These are phyloP conservation scores for Ctenopoma kingsleyae DNA, from an alignment of 2,797 vertebrate species.

Conservation along the genomic window DNA sequence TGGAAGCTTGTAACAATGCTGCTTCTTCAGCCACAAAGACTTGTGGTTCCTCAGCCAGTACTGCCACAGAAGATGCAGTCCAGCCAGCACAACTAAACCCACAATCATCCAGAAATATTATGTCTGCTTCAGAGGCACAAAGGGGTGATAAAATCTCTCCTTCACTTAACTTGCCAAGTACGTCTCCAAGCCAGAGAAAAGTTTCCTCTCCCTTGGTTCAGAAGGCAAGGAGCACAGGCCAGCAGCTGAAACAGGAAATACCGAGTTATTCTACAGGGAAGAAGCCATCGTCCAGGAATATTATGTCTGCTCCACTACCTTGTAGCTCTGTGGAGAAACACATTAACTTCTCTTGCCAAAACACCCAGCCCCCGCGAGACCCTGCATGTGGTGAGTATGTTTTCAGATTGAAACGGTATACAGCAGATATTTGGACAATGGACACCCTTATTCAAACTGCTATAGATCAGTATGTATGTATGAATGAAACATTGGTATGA, in stretches of 20 bases:
- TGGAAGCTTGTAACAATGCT: conserved; percentile 21
- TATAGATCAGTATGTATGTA: background rate
- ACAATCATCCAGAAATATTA: conserved; percentile 26
- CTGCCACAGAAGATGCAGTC: conserved; percentile 19
- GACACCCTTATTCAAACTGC: background rate
- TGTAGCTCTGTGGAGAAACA: conserved; percentile 64
- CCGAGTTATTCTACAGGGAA: conserved; percentile 31
- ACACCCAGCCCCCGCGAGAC: conserved; percentile 36
- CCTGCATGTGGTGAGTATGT: conserved; percentile 78
- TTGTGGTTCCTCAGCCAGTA: conserved; percentile 17
- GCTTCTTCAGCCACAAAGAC: conserved; percentile 26
- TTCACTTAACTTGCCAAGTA: conserved; percentile 23
- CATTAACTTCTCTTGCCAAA: conserved; percentile 67
- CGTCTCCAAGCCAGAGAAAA: conserved; percentile 47
- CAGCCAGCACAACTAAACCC: conserved; percentile 43
- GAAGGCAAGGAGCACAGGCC: conserved; percentile 38
- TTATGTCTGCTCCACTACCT: conserved; percentile 24
- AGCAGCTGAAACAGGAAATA: conserved; percentile 31
- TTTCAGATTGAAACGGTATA: background rate
- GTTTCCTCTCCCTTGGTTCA: conserved; percentile 39
- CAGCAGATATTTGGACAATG: no score
- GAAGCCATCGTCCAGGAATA: conserved; percentile 31
- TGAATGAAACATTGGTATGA: background rate
- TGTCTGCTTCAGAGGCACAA: conserved; percentile 24
- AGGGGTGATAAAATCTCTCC: conserved; percentile 33